Conservation (phyloP, 2,888 invertebrate genomes). For the Phymatocera aterrima region DNA sequence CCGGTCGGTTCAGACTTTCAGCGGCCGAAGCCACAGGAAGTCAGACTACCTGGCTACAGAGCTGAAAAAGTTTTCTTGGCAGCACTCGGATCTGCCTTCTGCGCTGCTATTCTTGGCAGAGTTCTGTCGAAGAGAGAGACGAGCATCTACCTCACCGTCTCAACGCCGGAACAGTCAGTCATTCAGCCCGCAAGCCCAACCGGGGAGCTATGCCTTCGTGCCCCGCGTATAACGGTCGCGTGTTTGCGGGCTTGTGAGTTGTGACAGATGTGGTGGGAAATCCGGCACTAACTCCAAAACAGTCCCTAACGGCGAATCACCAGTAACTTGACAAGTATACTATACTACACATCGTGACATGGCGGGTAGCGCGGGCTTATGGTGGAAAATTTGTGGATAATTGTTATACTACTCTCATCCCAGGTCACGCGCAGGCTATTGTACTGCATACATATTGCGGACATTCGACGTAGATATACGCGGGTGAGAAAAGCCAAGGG, state of each 20-base stretch:
- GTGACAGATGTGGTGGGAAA: conserved; percentile 37
- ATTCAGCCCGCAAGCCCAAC: conserved; percentile 52
- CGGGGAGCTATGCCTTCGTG: conserved; percentile 73
- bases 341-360: not conserved
- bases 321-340: not conserved
- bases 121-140: conserved; percentile 39
- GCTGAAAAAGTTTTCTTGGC: conserved; percentile 71
- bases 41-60: too few relatives aligned
- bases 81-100: conserved; percentile 70
- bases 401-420: too few relatives aligned
- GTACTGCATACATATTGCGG: too few relatives aligned
- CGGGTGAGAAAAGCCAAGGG: not conserved
- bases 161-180: conserved; percentile 36
- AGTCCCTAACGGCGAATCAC: not conserved
- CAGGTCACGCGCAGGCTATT: too few relatives aligned
- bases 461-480: not conserved
- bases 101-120: conserved; percentile 66
- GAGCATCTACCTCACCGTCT: conserved; percentile 35
- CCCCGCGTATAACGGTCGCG: conserved; percentile 31
- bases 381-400: too few relatives aligned
- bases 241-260: conserved; percentile 27
- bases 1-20: not conserved
- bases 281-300: not conserved
- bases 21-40: not conserved
- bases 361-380: not conserved